Evolutionary conservation across 1,140 invertebrate species (phyloP).

Genomic region (Diachasmimorpha longicaudata): DNA sequence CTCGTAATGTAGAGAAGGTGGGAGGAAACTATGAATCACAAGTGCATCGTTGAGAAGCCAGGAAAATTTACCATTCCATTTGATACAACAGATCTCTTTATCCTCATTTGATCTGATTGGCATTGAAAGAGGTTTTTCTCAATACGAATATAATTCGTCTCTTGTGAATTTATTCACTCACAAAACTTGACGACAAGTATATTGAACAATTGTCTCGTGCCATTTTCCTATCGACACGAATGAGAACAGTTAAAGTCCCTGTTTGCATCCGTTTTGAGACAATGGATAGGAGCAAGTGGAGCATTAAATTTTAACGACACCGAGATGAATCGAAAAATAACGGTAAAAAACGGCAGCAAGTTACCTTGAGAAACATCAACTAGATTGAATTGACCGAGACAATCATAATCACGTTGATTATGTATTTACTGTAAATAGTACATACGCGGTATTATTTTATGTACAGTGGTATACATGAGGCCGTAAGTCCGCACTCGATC

Average conservation of each 20-base stretch:
- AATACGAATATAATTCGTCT: neutral
- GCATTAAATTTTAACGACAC: neutral
- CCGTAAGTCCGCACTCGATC: conserved; percentile 44
- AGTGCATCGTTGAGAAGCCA: neutral
- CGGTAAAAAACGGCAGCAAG: neutral
- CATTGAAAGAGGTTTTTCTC: neutral
- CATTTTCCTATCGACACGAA: neutral
- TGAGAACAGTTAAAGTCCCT: neutral
- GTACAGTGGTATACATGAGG: neutral
- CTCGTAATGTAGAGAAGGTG: neutral
- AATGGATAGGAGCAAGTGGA: neutral
- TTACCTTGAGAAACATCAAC: neutral
- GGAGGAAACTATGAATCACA: neutral
- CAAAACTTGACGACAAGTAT: neutral
- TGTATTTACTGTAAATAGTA: neutral
- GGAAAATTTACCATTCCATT: neutral
- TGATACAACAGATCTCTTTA: neutral
- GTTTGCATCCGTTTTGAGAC: neutral
- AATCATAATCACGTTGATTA: neutral
- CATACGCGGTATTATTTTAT: neutral
- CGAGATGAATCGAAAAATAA: neutral
- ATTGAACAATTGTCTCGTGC: neutral
- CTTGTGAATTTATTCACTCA: neutral
- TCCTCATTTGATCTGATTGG: neutral
- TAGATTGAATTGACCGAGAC: neutral